Base-by-base conservation (phyloP, 1,140 invertebrate species). In the Heliconius eleuchia region DNA sequence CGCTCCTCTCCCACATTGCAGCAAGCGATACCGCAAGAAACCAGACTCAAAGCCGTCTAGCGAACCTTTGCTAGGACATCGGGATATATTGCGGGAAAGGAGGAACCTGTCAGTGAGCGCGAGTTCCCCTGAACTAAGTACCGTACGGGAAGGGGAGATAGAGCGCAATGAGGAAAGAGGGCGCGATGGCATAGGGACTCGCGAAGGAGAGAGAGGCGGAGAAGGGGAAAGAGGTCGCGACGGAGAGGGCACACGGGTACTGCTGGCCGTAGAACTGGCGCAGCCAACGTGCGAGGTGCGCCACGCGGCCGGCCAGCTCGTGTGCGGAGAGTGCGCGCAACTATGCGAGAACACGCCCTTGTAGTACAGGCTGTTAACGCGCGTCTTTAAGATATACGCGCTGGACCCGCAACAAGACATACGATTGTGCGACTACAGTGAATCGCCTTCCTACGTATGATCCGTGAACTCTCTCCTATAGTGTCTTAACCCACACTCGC, bases 281-380 rank as follows among this genome's bases (percentile, higher is more conserved):
- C 85, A 84, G 83, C 87, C 86, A 7, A 85, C 85, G 77, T 88
- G 87, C 80, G 82, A 85, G 71, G 74, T 82, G 80, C 78, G 84
- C n/a, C 84, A 85, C 79, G 78, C 81, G 78, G 84, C 88, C 52
- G 87, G 86, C 13, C 85, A 87, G 80, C 72, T 85, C 16, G 87
- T 83, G 74, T 86, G 86, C 84, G 88, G 86, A 27, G 85, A 86
- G 75, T 88, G 89, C 74, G 87, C 80, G 55, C 71, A 66, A 37
- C 81, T 87, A 60, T 89, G 88, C 81, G 85, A 86, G 80, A 85
- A 84, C 81, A 86, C 92, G 81, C 91, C 89, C 79, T 92, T 92
- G 92, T 95, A 95, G 94, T 95, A 93, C 88, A 89, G 93, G 94
- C 89, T 94, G 77, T 80, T 91, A 83, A 92, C 92, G 88, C 92